A percentile compares a stretch with the other conserved stretches of the same genome.
Conservation (phyloP, 2,888 invertebrate species). For the Heliconius aoede region DNA sequence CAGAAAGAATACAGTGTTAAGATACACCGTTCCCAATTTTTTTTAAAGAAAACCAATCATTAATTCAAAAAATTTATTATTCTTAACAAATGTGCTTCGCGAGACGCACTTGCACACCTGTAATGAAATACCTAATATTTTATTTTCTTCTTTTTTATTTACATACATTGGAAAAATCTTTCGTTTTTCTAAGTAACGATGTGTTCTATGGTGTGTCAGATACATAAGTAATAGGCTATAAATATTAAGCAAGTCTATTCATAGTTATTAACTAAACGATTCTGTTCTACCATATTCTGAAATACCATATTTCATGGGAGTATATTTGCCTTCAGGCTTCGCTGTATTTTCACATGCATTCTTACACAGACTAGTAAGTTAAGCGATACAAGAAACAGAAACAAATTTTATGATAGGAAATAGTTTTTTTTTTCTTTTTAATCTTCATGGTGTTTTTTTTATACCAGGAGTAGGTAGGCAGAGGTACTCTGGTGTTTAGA, state of each 20-base stretch:
- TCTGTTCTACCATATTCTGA: constrained; percentile 50
- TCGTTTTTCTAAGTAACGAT: constrained; percentile 3
- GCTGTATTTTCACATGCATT: constrained; percentile 54
- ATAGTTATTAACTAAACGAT: constrained; percentile 51
- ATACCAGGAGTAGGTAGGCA: no score
- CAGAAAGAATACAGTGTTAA: background rate
- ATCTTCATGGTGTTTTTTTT: no score
- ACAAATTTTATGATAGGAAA: background rate
- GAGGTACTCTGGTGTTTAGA: no score
- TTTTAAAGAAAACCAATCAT: no score
- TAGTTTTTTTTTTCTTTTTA: no score
- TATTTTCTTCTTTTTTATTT: background rate
- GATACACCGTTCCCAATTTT: background rate
- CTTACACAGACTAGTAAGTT: constrained; percentile 44
- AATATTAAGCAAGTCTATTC: constrained; percentile 38
- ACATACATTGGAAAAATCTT: no score
- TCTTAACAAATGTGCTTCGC: no score
- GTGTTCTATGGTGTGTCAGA: constrained; percentile 19
- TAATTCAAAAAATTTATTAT: no score
- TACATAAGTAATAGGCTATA: constrained; percentile 42
- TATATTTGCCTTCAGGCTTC: constrained; percentile 54
- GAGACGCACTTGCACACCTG: no score
- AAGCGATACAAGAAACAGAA: constrained; percentile 14
- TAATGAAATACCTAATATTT: background rate
- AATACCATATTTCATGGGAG: constrained; percentile 56